phyloP scores from a whole-genome alignment of 1,140 invertebrate species.

The Saccostrea cuccullata region DNA sequence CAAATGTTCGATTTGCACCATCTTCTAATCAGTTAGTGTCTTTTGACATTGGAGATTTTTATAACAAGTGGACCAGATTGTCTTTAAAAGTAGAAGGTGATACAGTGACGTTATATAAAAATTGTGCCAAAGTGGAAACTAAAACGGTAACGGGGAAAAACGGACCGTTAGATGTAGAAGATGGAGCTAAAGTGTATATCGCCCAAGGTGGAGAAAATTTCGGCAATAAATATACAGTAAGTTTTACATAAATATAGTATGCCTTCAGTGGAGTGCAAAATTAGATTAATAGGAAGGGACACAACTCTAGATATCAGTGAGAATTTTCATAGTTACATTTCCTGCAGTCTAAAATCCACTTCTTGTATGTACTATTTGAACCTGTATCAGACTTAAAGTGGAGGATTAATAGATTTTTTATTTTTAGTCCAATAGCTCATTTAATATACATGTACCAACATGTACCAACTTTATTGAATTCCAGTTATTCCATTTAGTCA shows the following conservation, averaged over 20 bases:
- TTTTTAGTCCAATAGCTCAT: too few relatives aligned
- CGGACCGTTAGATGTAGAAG: conserved; percentile 54
- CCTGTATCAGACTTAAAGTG: too few relatives aligned
- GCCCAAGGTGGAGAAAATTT: conserved; percentile 58
- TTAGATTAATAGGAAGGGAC: too few relatives aligned
- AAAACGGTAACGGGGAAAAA: background rate
- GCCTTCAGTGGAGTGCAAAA: too few relatives aligned
- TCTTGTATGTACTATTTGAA: too few relatives aligned
- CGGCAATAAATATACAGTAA: conserved; percentile 56
- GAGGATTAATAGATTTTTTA: too few relatives aligned
- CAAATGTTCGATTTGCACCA: conserved; percentile 48
- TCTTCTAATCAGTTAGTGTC: conserved; percentile 53
- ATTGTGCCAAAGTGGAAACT: conserved; percentile 59
- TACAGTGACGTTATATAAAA: conserved; percentile 58
- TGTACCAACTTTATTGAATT: too few relatives aligned
- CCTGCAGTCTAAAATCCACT: too few relatives aligned
- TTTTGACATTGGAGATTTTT: conserved; percentile 58
- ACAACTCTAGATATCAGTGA: too few relatives aligned
- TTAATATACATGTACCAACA: too few relatives aligned
- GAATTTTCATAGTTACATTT: too few relatives aligned
- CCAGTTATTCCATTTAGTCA: too few relatives aligned
- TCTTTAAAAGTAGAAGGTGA: conserved; percentile 58
- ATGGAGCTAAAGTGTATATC: conserved; percentile 58
- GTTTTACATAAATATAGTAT: background rate
- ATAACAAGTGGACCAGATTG: conserved; percentile 61